Conservation (phyloP, 2,797 vertebrate genomes). For the Pogonophryne albipinna region DNA sequence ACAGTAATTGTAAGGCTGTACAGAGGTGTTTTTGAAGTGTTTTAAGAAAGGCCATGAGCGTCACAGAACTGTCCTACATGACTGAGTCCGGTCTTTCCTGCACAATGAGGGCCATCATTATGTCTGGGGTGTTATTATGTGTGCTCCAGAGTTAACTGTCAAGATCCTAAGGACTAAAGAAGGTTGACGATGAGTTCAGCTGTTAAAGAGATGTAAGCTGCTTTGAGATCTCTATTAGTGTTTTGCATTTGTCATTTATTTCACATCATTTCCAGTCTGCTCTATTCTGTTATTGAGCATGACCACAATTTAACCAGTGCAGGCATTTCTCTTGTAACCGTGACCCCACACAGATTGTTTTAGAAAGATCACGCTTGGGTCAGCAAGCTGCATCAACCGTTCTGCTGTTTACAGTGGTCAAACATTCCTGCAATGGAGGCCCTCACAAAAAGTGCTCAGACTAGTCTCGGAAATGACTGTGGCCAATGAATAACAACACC, state of each 20-base stretch:
- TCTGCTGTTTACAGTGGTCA: conserved; percentile 63
- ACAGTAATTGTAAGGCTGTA: conserved; percentile 38
- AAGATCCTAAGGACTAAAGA: background rate
- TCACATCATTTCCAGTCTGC: conserved; percentile 22
- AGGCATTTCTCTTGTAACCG: conserved; percentile 36
- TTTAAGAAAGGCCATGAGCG: conserved; percentile 35
- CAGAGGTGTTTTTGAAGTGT: conserved; percentile 48
- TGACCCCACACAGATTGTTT: conserved; percentile 53
- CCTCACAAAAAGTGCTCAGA: conserved; percentile 36
- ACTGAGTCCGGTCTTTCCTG: conserved; percentile 28
- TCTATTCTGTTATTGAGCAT: conserved; percentile 2
- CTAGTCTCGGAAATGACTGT: conserved; percentile 54
- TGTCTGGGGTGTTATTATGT: conserved; percentile 51
- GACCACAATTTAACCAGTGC: conserved; percentile 19
- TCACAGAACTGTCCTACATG: conserved; percentile 30
- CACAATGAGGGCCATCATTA: conserved; percentile 57
- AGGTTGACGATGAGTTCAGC: conserved; percentile 23
- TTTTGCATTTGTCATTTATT: conserved; percentile 10
- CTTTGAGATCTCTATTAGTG: background rate
- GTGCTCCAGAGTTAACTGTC: conserved; percentile 21
- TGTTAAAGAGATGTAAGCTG: conserved; percentile 13
- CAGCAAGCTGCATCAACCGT: conserved; percentile 54
- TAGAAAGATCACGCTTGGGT: conserved; percentile 47
- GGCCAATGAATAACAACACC: conserved; percentile 50
- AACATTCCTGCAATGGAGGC: conserved; percentile 60